Conservation (phyloP, 1,140 invertebrate genomes). For the Ylistrum balloti region DNA sequence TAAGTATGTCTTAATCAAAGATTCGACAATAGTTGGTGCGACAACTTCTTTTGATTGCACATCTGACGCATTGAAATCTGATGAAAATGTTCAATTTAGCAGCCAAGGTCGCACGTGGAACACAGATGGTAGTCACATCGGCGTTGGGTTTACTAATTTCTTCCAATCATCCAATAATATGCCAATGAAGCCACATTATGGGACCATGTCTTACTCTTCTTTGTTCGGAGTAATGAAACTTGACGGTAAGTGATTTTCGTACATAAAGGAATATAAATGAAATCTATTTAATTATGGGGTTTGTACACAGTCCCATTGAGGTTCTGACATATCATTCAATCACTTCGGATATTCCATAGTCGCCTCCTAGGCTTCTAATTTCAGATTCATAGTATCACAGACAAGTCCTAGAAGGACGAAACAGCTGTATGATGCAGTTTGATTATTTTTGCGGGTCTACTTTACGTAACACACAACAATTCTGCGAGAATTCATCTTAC, state of each 20-base stretch:
- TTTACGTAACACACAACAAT: too few species aligned
- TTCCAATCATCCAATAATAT: not conserved
- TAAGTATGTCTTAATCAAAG: conserved; percentile 64
- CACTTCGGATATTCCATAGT: too few species aligned
- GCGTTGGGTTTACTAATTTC: conserved; percentile 65
- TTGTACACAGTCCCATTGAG: too few species aligned
- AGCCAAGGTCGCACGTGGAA: conserved; percentile 60
- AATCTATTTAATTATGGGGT: too few species aligned
- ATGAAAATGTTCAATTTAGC: conserved; percentile 54
- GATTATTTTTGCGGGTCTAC: too few species aligned
- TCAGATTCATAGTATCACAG: too few species aligned
- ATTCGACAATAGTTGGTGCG: conserved; percentile 70
- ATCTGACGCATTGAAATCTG: conserved; percentile 53
- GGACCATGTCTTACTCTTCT: not conserved
- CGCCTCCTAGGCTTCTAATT: too few species aligned
- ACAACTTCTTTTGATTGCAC: conserved; percentile 63
- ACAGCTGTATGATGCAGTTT: too few species aligned
- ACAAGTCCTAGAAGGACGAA: too few species aligned
- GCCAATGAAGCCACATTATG: not conserved
- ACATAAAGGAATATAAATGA: too few species aligned
- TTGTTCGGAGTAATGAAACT: not conserved
- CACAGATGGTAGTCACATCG: conserved; percentile 54
- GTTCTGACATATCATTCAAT: too few species aligned
- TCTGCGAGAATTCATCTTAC: too few species aligned
- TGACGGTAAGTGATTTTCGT: not conserved